Base-by-base conservation (phyloP, 1,140 invertebrate genomes). In the Pygmarrhopalites habei region DNA sequence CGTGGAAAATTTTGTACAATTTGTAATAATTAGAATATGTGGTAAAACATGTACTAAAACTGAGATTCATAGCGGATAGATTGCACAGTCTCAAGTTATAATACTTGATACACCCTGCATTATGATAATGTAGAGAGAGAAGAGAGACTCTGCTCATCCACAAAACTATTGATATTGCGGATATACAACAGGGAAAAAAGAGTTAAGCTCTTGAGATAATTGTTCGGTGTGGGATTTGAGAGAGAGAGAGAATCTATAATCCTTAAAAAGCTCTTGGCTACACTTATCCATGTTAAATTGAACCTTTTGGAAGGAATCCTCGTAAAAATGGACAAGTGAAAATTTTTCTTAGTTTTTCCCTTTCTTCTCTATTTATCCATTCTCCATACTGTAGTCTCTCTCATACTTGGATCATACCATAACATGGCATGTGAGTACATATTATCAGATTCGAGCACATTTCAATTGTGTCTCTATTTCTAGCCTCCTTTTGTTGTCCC, bases 241-340 rank as follows among this genome's bases (percentile, higher is more conserved):
- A n/a, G n/a, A n/a, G n/a, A n/a, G n/a, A n/a, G 59, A 26, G 39
- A 39, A 44, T 52, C 49, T 32, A 61, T 62, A 62, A 62, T 62
- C 60, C 60, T 30, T 62, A 56, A 57, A 62, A 62, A 30, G 52
- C 60, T 39, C 52, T 32, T 39, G 53, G 60, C 35, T 56, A 57
- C n/a, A 57, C 52, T 62, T 62, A 62, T 62, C 60, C 60, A 62
- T 62, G 60, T 56, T 62, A 62, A 55, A 62, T 62, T 56, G 60
- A 56, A 41, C 41, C 52, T 56, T 62, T 62, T 56, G 39, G n/a
- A 53, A 19, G 32, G 15, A 35, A 47, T 56, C 14, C n/a, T 29
- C 12, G 28, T 26, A 29, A 60, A 49, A 60, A 49, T 47, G 30
- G 32, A 12, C 41, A 23, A 10, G 39, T 23, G 35, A 58, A 58